Evolutionary conservation across 1,140 invertebrate genomes (phyloP).

Genomic region (Leptinotarsa defecta): DNA sequence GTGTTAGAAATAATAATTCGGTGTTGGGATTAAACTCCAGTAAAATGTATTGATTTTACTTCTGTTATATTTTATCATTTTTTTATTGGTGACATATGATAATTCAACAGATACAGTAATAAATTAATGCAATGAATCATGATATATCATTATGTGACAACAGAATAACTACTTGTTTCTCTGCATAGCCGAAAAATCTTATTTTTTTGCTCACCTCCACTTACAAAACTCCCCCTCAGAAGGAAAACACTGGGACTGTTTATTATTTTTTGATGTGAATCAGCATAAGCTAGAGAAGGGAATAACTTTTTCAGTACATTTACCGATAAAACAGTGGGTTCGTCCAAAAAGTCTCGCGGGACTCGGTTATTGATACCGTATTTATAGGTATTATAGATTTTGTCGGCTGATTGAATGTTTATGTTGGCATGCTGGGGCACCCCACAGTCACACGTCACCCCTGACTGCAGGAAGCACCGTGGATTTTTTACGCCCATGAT

Average conservation of each 20-base stretch:
- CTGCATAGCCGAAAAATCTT: too few species aligned
- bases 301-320: constrained; percentile 50
- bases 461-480: constrained; percentile 5
- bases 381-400: constrained; percentile 56
- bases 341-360: constrained; percentile 45
- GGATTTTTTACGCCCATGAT: constrained; percentile 11
- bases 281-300: constrained; percentile 16
- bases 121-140: too few species aligned
- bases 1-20: too few species aligned
- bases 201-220: not conserved
- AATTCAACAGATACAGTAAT: too few species aligned
- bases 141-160: too few species aligned
- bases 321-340: constrained; percentile 51
- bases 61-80: too few species aligned
- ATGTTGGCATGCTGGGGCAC: constrained; percentile 38
- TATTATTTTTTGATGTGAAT: constrained; percentile 23
- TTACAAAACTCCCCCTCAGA: not conserved
- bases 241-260: not conserved
- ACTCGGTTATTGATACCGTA: constrained; percentile 54
- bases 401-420: constrained; percentile 55
- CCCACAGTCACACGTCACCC: constrained; percentile 28
- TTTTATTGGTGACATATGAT: too few species aligned
- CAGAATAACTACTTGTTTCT: too few species aligned
- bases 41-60: too few species aligned
- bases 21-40: too few species aligned